A percentile compares a stretch with the other conserved stretches of the same genome.
phyloP scores from a whole-genome alignment of 2,888 invertebrate species.

The Horisme vitalbata region DNA sequence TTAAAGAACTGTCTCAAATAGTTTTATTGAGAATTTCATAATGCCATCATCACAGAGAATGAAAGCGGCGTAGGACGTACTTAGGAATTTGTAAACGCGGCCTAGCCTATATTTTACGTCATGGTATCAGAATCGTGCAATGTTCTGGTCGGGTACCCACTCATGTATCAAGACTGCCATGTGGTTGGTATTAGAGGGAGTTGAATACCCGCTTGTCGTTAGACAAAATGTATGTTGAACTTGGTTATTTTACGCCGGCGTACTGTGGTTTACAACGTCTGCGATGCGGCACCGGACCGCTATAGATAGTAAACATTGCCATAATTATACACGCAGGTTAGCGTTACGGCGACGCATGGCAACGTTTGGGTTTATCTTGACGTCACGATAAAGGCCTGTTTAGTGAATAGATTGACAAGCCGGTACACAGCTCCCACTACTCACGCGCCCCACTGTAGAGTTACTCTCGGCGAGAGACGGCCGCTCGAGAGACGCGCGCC shows the following conservation, averaged over 20 bases:
- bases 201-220: slow-evolving; percentile 12
- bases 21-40: slow-evolving; percentile 14
- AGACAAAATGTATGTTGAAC: slow-evolving; percentile 6
- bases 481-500: background rate
- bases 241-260: background rate
- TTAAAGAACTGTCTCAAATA: slow-evolving; percentile 19
- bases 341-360: slow-evolving; percentile 12
- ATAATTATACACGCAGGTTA: slow-evolving; percentile 13
- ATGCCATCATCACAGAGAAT: slow-evolving; percentile 11
- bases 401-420: slow-evolving; percentile 1
- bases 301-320: slow-evolving; percentile 19
- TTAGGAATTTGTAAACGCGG: slow-evolving; percentile 11
- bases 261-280: slow-evolving; percentile 1
- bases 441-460: slow-evolving; percentile 22
- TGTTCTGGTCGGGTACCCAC: slow-evolving; percentile 27
- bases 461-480: slow-evolving; percentile 18
- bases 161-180: slow-evolving; percentile 29
- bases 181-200: slow-evolving; percentile 18
- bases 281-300: slow-evolving; percentile 12
- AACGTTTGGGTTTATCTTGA: background rate
- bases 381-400: background rate
- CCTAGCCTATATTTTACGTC: slow-evolving; percentile 11
- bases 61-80: slow-evolving; percentile 3
- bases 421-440: slow-evolving; percentile 8
- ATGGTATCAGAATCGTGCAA: slow-evolving; percentile 12